These are phyloP conservation scores for Hemicentrotus pulcherrimus DNA, from an alignment of 35 echinoderm and acorn worm species.

Conservation along the genomic window DNA sequence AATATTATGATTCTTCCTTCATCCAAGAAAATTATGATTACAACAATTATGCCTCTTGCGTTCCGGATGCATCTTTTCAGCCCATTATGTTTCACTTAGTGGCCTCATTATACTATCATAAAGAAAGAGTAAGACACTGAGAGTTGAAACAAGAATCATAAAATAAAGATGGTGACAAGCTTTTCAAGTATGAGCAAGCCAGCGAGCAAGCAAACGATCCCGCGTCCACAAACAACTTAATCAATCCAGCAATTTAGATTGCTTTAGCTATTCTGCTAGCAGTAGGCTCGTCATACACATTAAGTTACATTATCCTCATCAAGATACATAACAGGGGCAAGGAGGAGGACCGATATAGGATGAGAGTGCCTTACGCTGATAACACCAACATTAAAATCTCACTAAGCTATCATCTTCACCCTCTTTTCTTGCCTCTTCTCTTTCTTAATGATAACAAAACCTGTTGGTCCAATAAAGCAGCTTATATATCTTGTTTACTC, in stretches of 20 bases:
- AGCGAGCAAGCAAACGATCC: neutral
- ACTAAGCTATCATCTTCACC: conserved; percentile 37
- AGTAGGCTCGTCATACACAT: conserved; percentile 40
- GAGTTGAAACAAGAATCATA: neutral
- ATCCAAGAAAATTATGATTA: too few relatives aligned
- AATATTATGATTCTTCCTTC: too few relatives aligned
- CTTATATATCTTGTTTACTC: conserved; percentile 41
- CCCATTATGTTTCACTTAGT: too few relatives aligned
- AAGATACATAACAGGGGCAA: neutral
- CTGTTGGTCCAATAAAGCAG: conserved; percentile 43
- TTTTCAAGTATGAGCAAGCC: neutral
- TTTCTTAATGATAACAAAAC: conserved; percentile 49
- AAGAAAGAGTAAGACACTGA: neutral
- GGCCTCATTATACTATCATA: neutral
- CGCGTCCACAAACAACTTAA: conserved; percentile 49
- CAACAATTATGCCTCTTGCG: too few relatives aligned
- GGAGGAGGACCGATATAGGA: neutral
- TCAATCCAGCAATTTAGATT: conserved; percentile 51
- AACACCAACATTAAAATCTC: conserved; percentile 25
- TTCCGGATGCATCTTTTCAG: too few relatives aligned
- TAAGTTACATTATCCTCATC: conserved; percentile 51
- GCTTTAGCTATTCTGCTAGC: conserved; percentile 31
- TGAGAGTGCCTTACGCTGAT: conserved; percentile 21
- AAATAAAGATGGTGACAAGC: neutral
- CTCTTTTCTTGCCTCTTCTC: conserved; percentile 14